Evolutionary conservation across 2,113 vertebrate genomes (phyloP).

Genomic region (Neofelis nebulosa): DNA sequence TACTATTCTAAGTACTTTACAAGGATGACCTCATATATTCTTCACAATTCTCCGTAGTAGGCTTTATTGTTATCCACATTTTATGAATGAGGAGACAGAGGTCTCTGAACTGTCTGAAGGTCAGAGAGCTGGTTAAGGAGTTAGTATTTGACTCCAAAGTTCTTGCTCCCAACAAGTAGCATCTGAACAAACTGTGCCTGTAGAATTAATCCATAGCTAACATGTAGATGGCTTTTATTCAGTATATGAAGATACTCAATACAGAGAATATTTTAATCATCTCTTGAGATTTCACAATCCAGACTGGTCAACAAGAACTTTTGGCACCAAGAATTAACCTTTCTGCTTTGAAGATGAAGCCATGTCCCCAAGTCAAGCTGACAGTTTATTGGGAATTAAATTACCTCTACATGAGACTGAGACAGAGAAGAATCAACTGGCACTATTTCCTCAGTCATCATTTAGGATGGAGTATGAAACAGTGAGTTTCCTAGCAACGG

Average conservation of each 20-base stretch:
- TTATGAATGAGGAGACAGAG: background rate
- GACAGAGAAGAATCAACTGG: background rate
- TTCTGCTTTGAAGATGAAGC: background rate
- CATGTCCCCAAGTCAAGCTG: background rate
- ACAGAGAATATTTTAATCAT: background rate
- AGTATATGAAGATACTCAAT: background rate
- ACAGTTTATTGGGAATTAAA: constrained; percentile 19
- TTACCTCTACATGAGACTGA: background rate
- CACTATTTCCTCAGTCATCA: background rate
- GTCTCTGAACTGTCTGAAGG: background rate
- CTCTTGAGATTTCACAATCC: background rate
- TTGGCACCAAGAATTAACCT: background rate
- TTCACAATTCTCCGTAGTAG: background rate
- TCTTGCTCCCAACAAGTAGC: background rate
- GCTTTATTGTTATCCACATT: background rate
- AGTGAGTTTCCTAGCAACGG: background rate
- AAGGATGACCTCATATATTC: background rate
- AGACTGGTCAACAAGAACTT: background rate
- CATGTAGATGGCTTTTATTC: rapidly evolving
- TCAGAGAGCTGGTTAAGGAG: background rate
- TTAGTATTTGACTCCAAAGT: background rate
- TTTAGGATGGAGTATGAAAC: background rate
- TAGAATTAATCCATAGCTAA: background rate
- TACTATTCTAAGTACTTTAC: background rate
- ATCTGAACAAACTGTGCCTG: background rate